Conservation (phyloP, 2,113 vertebrate genomes). For the Aix galericulata region DNA sequence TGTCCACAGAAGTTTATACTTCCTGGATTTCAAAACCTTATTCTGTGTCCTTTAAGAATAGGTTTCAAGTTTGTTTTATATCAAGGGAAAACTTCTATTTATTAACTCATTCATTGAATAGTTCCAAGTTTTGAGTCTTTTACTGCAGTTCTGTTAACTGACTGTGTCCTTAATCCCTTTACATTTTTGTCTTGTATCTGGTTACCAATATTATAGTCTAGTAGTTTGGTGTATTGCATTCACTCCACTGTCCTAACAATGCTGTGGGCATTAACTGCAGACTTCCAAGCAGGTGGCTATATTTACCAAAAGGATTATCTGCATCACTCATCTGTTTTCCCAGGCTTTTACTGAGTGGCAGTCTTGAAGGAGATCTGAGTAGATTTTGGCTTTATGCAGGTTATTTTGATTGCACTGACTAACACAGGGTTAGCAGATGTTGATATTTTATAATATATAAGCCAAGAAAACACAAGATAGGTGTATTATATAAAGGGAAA, state of each 20-base stretch:
- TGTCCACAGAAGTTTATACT: constrained; percentile 18
- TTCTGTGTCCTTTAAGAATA: background rate
- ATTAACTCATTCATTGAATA: constrained; percentile 24
- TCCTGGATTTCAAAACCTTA: constrained; percentile 33
- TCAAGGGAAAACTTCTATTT: constrained; percentile 31
- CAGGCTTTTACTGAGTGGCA: constrained; percentile 32
- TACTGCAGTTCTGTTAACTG: constrained; percentile 37
- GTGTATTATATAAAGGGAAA: background rate
- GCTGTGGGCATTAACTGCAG: constrained; percentile 1
- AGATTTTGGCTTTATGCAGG: background rate
- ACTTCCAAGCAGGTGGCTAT: constrained; percentile 47
- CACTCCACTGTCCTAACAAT: background rate
- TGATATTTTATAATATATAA: background rate
- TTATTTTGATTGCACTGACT: constrained; percentile 1
- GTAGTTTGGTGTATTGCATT: constrained; percentile 8
- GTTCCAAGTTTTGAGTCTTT: constrained; percentile 32
- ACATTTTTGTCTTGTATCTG: constrained; percentile 42
- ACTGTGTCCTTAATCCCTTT: constrained; percentile 46
- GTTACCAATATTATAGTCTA: constrained; percentile 50
- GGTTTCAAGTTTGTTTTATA: constrained; percentile 34
- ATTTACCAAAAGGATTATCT: constrained; percentile 51
- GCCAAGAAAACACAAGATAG: background rate
- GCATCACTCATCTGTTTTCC: constrained; percentile 51
- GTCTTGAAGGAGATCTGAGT: constrained; percentile 10
- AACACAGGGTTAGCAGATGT: background rate